Base-by-base conservation (phyloP, 2,113 vertebrate genomes). In the Tachycineta bicolor region DNA sequence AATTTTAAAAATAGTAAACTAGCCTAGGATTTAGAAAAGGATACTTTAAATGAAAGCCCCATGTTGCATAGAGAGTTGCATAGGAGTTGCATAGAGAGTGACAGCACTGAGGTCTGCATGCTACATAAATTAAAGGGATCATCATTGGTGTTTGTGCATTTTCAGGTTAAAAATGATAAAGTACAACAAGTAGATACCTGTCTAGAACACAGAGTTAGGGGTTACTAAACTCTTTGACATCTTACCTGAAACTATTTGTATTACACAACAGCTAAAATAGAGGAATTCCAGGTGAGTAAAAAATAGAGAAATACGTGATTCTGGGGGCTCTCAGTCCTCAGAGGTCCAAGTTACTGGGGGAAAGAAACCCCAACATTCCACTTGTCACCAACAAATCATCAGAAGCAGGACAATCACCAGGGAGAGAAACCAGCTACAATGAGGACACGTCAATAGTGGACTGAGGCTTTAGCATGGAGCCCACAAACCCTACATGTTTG, bases 401-500 rank as follows among this genome's bases (percentile, higher is more conserved):
- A 80, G 53, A 73, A 64, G 69, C 6, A 34, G 28, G 20, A 46
- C 2, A 34, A 5, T 4, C 21, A 62, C 24, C 49, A 83, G 41
- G 8, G 33, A 73, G 43, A 62, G 46, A 44, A 77, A 87, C 50
- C 0, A 74, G 21, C 13, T 4, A 9, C 6, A 65, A 46, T 5
- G 3, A 59, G 64, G 39, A 34, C 29, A 55, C 64, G 46, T 64
- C 52, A 15, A 52, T 0, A 25, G 56, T 0, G 10, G n/a, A 34
- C 6, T 8, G 34, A 73, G 44, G 49, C 53, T 64, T 76, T 25
- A 58, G 10, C 31, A 34, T 3, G 26, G 34, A 52, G 52, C 26
- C 49, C 33, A 31, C 8, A 46, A 44, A 41, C 22, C 4, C 10
- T 2, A 12, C 14, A 2, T 0, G 1, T 56, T 21, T 59, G 47